A percentile compares a stretch with the other conserved stretches of the same genome.
phyloP scores from a whole-genome alignment of 2,888 invertebrate genomes.

The Nymphalis urticae region DNA sequence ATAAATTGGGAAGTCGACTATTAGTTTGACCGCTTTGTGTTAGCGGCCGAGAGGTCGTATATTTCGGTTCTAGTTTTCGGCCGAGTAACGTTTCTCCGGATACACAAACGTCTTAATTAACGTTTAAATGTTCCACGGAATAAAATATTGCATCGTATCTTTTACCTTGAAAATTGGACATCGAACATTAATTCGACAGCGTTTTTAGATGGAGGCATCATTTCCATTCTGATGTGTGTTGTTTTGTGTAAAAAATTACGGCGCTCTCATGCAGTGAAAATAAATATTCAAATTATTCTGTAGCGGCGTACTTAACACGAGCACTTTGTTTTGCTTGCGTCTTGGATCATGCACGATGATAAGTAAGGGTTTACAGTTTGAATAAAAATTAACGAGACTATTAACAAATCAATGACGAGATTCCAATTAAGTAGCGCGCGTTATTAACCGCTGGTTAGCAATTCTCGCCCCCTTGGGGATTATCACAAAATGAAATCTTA shows the following conservation, averaged over 20 bases:
- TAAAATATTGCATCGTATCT: conserved; percentile 59
- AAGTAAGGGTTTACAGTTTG: conserved; percentile 55
- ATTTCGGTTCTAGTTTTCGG: conserved; percentile 57
- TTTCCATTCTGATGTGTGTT: conserved; percentile 22
- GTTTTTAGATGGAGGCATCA: conserved; percentile 28
- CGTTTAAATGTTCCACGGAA: conserved; percentile 55
- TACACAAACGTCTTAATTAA: conserved; percentile 71
- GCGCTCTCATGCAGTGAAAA: conserved; percentile 43
- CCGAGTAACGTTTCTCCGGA: conserved; percentile 58
- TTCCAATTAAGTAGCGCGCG: conserved; percentile 69
- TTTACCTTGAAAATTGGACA: conserved; percentile 46
- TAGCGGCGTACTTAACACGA: conserved; percentile 15
- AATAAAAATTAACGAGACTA: conserved; percentile 67
- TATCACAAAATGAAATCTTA: conserved; percentile 74
- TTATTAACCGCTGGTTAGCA: conserved; percentile 61
- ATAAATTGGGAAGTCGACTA: conserved; percentile 63
- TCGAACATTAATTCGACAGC: conserved; percentile 45
- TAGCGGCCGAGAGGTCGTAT: conserved; percentile 55
- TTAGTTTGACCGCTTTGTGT: conserved; percentile 65
- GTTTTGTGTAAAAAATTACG: conserved; percentile 25
- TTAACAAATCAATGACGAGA: conserved; percentile 72
- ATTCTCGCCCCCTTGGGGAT: conserved; percentile 55
- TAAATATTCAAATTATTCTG: conserved; percentile 39
- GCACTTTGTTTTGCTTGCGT: conserved; percentile 38
- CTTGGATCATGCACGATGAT: conserved; percentile 53